Evolutionary conservation across 92 coral and sea anemone genomes (phyloP).

Genomic region (Blastomussa wellsi): DNA sequence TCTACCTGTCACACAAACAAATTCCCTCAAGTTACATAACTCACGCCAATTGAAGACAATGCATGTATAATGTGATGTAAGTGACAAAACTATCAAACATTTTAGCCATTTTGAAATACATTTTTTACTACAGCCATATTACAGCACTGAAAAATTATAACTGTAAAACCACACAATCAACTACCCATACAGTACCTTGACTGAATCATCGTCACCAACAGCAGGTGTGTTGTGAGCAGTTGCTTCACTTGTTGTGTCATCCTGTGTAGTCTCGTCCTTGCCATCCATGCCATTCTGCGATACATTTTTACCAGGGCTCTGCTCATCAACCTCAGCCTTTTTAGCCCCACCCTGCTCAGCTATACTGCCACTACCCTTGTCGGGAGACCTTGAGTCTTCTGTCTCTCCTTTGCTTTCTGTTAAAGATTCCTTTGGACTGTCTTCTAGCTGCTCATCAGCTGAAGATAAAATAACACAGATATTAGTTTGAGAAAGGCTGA

Average conservation of each 20-base stretch:
- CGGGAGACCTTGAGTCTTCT: background rate
- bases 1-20: background rate
- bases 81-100: background rate
- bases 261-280: background rate
- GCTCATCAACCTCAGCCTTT: constrained; percentile 3
- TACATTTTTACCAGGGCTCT: background rate
- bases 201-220: constrained; percentile 1
- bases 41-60: background rate
- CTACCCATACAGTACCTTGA: background rate
- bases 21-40: background rate
- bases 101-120: background rate
- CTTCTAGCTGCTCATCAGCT: constrained; percentile 66
- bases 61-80: background rate
- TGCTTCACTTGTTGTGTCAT: constrained; percentile 9
- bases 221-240: constrained; percentile 2
- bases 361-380: constrained; percentile 2
- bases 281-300: background rate
- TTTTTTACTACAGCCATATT: background rate
- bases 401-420: constrained; percentile 8
- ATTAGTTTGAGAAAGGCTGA: background rate
- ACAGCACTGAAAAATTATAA: background rate
- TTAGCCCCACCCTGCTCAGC: constrained; percentile 11
- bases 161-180: background rate
- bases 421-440: constrained; percentile 34
- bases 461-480: background rate